These are phyloP conservation scores for Frankliniella fusca DNA, from an alignment of 2,888 invertebrate species.

Conservation along the genomic window DNA sequence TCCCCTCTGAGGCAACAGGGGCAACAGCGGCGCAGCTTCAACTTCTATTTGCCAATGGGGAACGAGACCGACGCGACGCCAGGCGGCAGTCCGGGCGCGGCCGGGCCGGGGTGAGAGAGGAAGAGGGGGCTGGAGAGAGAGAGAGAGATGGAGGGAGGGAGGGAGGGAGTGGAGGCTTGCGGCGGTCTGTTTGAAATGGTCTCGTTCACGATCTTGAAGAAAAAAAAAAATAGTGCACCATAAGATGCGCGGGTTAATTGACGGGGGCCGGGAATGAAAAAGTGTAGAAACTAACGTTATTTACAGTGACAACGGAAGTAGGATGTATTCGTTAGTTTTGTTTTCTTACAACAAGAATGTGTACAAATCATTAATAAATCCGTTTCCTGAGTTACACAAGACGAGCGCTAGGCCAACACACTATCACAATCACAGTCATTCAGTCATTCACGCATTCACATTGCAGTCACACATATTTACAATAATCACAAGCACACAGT, in stretches of 20 bases:
- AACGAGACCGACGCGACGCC: neutral
- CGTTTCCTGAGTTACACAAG: neutral
- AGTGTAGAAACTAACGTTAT: no score
- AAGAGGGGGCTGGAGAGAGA: no score
- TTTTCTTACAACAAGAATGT: neutral
- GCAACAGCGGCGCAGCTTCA: conserved; percentile 3
- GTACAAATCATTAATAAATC: neutral
- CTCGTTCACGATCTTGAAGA: no score
- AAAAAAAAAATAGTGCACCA: no score
- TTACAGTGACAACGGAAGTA: neutral
- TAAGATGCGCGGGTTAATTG: no score
- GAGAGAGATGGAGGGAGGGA: neutral
- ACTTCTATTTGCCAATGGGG: conserved; percentile 3
- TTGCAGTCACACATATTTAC: neutral
- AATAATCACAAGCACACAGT: neutral
- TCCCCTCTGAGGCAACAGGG: conserved; percentile 11
- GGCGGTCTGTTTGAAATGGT: no score
- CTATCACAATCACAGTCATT: neutral
- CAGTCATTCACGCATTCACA: neutral
- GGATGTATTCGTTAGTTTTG: neutral
- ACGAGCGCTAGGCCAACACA: neutral
- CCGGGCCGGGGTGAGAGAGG: neutral
- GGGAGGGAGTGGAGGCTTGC: neutral
- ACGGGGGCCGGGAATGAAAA: no score
- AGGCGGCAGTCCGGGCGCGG: neutral